phyloP scores from a whole-genome alignment of 1,140 invertebrate genomes.

The Drosophila ohnishii region DNA sequence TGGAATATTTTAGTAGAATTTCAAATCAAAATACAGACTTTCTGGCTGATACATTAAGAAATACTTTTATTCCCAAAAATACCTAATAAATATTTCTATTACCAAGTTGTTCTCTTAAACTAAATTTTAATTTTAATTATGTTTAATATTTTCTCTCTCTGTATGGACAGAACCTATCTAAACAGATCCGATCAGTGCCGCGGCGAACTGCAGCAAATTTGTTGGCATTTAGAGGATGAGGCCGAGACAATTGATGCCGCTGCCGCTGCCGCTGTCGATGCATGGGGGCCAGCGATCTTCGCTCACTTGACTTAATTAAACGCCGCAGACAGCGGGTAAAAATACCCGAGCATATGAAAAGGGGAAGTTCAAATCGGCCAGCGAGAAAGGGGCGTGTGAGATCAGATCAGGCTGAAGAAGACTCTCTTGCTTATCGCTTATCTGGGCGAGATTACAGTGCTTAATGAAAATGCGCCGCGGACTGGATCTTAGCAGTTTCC shows the following conservation, averaged over 20 bases:
- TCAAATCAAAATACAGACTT: neutral
- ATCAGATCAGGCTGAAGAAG: slow-evolving; percentile 43
- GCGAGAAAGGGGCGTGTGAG: slow-evolving; percentile 51
- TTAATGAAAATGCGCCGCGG: slow-evolving; percentile 24
- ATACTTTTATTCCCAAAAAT: too few relatives aligned
- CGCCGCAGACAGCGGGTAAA: slow-evolving; percentile 49
- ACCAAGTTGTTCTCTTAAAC: neutral
- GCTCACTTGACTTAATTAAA: slow-evolving; percentile 81
- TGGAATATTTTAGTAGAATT: too few relatives aligned
- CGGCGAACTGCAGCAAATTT: slow-evolving; percentile 53
- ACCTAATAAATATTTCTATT: too few relatives aligned
- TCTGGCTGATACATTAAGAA: neutral
- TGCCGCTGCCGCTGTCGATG: slow-evolving; percentile 27
- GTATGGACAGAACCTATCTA: slow-evolving; percentile 15
- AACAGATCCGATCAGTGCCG: slow-evolving; percentile 20
- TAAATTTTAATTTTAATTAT: neutral
- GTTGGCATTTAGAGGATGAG: slow-evolving; percentile 72
- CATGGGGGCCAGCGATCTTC: slow-evolving; percentile 66
- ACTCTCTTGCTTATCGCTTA: slow-evolving; percentile 61
- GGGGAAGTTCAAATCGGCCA: slow-evolving; percentile 47
- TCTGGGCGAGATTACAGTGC: slow-evolving; percentile 51
- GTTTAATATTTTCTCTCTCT: slow-evolving; percentile 4
- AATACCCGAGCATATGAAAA: slow-evolving; percentile 50
- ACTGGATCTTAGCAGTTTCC: slow-evolving; percentile 35
- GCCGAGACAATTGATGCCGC: slow-evolving; percentile 48